A percentile compares a stretch with the other conserved stretches of the same genome.
Evolutionary conservation across 2,797 vertebrate species (phyloP).

Genomic region (Chrosomus eos): DNA sequence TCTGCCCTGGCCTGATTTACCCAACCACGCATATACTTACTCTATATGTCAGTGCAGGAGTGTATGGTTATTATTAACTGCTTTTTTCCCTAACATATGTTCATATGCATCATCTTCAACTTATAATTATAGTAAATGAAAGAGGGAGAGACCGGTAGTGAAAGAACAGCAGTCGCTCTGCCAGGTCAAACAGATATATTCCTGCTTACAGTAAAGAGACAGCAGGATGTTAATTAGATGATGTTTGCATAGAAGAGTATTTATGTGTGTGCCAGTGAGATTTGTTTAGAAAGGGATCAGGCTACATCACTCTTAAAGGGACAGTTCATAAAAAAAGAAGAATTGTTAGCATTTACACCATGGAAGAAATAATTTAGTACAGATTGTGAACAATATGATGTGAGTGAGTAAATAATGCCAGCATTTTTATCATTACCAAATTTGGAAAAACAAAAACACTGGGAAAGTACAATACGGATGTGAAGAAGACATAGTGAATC

Average conservation of each 20-base stretch:
- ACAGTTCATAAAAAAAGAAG: neutral
- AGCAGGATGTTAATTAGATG: slow-evolving; percentile 25
- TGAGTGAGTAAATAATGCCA: neutral
- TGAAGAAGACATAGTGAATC: neutral
- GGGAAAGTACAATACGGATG: neutral
- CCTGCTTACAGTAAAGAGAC: slow-evolving; percentile 24
- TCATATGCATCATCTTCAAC: slow-evolving; percentile 56
- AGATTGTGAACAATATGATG: neutral
- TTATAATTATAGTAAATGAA: slow-evolving; percentile 78
- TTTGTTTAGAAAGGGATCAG: neutral
- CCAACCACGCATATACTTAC: slow-evolving; percentile 1
- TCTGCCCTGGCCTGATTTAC: neutral
- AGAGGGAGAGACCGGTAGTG: slow-evolving; percentile 61
- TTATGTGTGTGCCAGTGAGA: slow-evolving; percentile 26
- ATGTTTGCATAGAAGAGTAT: slow-evolving; percentile 19
- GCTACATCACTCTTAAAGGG: neutral
- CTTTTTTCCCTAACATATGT: neutral
- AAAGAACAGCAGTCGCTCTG: slow-evolving; percentile 64
- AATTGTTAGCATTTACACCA: neutral
- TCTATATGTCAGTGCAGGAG: slow-evolving; percentile 9
- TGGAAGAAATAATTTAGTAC: neutral
- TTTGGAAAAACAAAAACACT: neutral
- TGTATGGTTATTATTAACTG: neutral
- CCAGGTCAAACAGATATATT: slow-evolving; percentile 50
- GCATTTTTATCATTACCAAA: neutral